A percentile compares a stretch with the other conserved stretches of the same genome.
phyloP scores from a whole-genome alignment of 1,140 invertebrate species.

The Centruroides sculpturatus region DNA sequence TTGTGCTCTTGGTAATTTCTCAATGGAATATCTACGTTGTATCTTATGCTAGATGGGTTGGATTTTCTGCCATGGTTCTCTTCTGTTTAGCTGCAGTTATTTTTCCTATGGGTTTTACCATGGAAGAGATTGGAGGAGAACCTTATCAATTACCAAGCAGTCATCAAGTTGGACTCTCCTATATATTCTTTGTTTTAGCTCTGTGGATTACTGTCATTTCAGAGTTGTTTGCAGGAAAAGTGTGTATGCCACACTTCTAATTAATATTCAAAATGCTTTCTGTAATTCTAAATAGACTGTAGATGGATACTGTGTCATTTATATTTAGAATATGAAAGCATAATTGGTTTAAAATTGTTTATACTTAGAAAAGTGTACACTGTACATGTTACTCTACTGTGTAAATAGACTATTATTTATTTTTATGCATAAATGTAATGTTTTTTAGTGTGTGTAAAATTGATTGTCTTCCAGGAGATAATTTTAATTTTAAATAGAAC shows the following conservation, averaged over 20 bases:
- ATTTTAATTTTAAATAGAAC: too few species aligned
- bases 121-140: conserved; percentile 87
- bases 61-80: conserved; percentile 90
- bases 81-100: conserved; percentile 90
- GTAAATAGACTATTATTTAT: too few species aligned
- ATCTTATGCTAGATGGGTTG: conserved; percentile 84
- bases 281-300: too few species aligned
- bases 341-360: too few species aligned
- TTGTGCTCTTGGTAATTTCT: conserved; percentile 69
- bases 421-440: too few species aligned
- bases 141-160: conserved; percentile 89
- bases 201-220: conserved; percentile 93
- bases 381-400: too few species aligned
- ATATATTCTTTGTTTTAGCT: conserved; percentile 86
- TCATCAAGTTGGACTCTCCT: conserved; percentile 88
- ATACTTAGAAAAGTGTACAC: too few species aligned
- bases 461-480: too few species aligned
- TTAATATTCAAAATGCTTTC: not conserved
- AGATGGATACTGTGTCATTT: too few species aligned
- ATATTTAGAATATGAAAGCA: too few species aligned
- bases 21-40: conserved; percentile 82
- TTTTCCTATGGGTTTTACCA: conserved; percentile 89
- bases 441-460: too few species aligned
- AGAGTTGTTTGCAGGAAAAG: conserved; percentile 93
- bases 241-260: conserved; percentile 87